These are phyloP conservation scores for Melangyna quadrimaculata DNA, from an alignment of 2,888 invertebrate genomes.

Conservation along the genomic window DNA sequence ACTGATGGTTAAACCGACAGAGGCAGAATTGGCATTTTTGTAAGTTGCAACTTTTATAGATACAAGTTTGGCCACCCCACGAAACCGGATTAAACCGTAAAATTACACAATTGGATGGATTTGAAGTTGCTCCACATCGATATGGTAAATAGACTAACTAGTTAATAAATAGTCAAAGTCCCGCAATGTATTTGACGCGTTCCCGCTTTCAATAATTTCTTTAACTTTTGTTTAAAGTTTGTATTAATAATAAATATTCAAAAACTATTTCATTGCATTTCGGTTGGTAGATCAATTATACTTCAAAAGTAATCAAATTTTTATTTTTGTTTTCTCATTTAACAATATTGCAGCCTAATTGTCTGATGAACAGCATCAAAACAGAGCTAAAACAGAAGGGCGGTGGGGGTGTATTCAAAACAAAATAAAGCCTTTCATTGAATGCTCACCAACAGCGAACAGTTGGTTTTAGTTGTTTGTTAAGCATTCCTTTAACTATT, in stretches of 20 bases:
- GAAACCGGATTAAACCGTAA: conserved; percentile 45
- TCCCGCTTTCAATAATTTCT: background rate
- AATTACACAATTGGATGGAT: conserved; percentile 7
- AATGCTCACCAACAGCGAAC: conserved; percentile 9
- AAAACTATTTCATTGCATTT: background rate
- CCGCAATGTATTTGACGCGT: background rate
- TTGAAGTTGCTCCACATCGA: background rate
- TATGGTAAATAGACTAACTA: background rate
- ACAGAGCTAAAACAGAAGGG: background rate
- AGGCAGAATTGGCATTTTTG: background rate
- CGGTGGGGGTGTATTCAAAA: background rate
- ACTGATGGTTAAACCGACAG: background rate
- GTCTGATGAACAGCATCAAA: conserved; percentile 28
- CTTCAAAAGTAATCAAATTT: conserved; percentile 56
- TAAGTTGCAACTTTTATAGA: background rate
- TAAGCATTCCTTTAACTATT: conserved; percentile 31
- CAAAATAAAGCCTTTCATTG: background rate
- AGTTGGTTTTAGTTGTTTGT: conserved; percentile 12
- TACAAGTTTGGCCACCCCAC: conserved; percentile 7
- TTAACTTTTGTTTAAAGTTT: background rate
- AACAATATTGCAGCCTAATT: conserved; percentile 49
- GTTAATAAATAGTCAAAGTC: too few relatives aligned
- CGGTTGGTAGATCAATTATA: conserved; percentile 22
- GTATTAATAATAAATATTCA: background rate
- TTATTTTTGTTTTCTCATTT: conserved; percentile 7